These are phyloP conservation scores for Enchytraeus crypticus DNA, from an alignment of 2,888 invertebrate species.

Conservation along the genomic window DNA sequence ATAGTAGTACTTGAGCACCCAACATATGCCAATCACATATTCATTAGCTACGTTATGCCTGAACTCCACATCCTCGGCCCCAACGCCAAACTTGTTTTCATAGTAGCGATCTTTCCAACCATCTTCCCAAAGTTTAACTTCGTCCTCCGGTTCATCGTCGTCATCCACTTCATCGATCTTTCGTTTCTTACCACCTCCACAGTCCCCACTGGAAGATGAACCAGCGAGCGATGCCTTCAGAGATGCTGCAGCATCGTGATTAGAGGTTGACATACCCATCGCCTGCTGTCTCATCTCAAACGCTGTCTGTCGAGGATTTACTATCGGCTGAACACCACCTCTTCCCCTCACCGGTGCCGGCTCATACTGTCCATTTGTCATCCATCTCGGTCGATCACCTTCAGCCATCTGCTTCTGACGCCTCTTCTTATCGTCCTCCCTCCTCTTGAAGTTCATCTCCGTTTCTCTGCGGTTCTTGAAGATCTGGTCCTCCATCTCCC, in stretches of 20 bases:
- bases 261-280: conserved; percentile 32
- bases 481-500: conserved; percentile 90
- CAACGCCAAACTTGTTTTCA: conserved; percentile 56
- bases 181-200: neutral
- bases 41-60: conserved; percentile 82
- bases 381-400: conserved; percentile 12
- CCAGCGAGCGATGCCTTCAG: conserved; percentile 39
- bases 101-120: conserved; percentile 98
- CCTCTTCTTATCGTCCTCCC: conserved; percentile 57
- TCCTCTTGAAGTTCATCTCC: conserved; percentile 65
- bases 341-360: conserved; percentile 57
- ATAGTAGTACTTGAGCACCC: conserved; percentile 97
- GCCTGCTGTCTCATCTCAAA: conserved; percentile 59
- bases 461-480: conserved; percentile 82
- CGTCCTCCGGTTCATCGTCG: conserved; percentile 70
- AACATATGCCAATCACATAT: conserved; percentile 90
- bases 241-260: conserved; percentile 45
- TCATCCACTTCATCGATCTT: conserved; percentile 62
- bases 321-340: conserved; percentile 51
- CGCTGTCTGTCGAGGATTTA: conserved; percentile 69
- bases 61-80: conserved; percentile 58
- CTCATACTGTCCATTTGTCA: conserved; percentile 67
- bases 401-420: conserved; percentile 38
- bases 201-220: neutral
- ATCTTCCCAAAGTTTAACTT: conserved; percentile 76